phyloP scores from a whole-genome alignment of 2,888 invertebrate genomes.

The Euplexia lucipara region DNA sequence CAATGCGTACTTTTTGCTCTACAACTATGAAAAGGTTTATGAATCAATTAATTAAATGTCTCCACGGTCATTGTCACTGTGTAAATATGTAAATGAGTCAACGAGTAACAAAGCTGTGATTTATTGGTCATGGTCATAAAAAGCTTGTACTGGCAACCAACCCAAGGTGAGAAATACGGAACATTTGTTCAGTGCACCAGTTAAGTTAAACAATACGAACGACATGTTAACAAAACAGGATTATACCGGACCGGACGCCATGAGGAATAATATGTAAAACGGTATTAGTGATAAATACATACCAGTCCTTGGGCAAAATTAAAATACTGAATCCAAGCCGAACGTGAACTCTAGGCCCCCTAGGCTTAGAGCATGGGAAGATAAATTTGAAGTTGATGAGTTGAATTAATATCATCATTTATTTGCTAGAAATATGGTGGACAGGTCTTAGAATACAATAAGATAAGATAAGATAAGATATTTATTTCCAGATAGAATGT shows the following conservation, averaged over 20 bases:
- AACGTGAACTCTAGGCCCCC: neutral
- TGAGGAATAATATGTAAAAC: neutral
- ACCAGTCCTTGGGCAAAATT: neutral
- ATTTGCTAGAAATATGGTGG: too few relatives aligned
- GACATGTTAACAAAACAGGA: conserved; percentile 61
- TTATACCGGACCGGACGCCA: conserved; percentile 26
- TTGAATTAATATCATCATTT: too few relatives aligned
- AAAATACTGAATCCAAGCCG: neutral
- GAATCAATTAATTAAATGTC: conserved; percentile 91
- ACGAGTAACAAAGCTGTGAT: conserved; percentile 87
- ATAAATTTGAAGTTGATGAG: too few relatives aligned
- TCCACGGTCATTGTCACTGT: conserved; percentile 88
- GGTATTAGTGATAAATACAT: conserved; percentile 7
- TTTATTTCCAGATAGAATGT: too few relatives aligned
- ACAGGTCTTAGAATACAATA: too few relatives aligned
- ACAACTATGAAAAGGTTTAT: conserved; percentile 87
- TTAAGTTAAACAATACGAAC: conserved; percentile 73
- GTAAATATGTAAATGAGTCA: conserved; percentile 88
- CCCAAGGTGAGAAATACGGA: conserved; percentile 85
- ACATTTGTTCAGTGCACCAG: conserved; percentile 70
- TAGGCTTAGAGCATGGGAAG: too few relatives aligned
- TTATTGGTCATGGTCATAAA: conserved; percentile 82
- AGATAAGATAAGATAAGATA: too few relatives aligned
- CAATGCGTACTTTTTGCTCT: conserved; percentile 86
- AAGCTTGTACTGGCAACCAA: conserved; percentile 65